Evolutionary conservation across 2,113 vertebrate species (phyloP).

Genomic region (Peucedramus taeniatus): DNA sequence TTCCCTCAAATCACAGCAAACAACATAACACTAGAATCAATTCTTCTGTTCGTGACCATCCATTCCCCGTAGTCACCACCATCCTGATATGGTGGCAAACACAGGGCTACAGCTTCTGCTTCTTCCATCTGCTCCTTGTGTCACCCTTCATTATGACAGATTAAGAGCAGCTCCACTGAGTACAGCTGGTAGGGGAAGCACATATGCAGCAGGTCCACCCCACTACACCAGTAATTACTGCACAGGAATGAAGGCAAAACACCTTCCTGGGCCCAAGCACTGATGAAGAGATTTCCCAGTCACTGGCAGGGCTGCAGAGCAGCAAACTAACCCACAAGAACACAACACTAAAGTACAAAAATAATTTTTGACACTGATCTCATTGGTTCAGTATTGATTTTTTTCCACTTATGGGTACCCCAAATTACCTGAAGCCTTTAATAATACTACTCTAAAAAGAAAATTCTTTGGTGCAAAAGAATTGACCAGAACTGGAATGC

Average conservation of each 20-base stretch:
- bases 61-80: background rate
- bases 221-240: background rate
- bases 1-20: background rate
- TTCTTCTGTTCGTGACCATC: background rate
- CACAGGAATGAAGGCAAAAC: background rate
- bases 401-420: background rate
- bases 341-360: background rate
- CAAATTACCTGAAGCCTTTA: background rate
- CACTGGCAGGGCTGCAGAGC: background rate
- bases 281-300: background rate
- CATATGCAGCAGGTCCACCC: background rate
- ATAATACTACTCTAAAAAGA: background rate
- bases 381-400: background rate
- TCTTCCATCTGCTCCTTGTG: background rate
- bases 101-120: background rate
- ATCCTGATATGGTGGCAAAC: background rate
- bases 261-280: background rate
- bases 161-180: background rate
- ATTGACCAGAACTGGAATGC: background rate
- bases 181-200: background rate
- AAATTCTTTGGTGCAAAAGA: background rate
- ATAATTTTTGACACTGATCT: background rate
- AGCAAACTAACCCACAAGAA: background rate
- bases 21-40: background rate
- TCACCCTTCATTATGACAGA: background rate